Conservation (phyloP, 2,797 vertebrate species). For the Hemitrygon akajei region DNA sequence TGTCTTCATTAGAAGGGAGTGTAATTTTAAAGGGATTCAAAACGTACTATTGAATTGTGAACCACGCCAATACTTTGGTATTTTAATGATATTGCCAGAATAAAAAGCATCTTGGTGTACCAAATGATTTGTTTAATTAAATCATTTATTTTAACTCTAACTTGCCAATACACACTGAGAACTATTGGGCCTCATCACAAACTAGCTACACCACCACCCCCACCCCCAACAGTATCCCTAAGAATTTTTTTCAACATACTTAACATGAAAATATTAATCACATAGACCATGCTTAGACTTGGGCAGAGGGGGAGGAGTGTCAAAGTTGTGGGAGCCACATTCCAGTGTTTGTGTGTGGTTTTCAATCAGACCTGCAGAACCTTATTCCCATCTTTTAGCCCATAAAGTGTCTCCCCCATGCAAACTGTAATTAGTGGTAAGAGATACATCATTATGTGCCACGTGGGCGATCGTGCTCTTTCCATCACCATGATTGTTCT, state of each 20-base stretch:
- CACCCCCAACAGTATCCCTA: neutral
- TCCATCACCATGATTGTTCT: too few species aligned
- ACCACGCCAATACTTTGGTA: constrained; percentile 17
- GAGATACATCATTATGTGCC: too few species aligned
- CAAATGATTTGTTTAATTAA: constrained; percentile 20
- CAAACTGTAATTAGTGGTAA: neutral
- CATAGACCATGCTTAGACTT: neutral
- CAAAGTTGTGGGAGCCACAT: neutral
- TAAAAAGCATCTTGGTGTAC: constrained; percentile 20
- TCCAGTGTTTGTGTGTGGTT: neutral
- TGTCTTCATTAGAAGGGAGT: neutral
- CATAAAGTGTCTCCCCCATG: neutral
- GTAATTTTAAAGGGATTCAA: constrained; percentile 14
- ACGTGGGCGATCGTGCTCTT: too few species aligned
- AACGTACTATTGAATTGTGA: constrained; percentile 19
- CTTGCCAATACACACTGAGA: too few species aligned
- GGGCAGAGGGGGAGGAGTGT: neutral
- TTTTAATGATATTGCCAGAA: constrained; percentile 27
- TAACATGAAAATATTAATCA: too few species aligned
- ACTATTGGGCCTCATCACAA: neutral
- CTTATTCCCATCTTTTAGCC: neutral
- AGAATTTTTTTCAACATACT: neutral
- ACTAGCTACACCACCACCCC: neutral
- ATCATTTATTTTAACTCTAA: constrained; percentile 15
- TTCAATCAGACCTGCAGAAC: neutral